A percentile compares a stretch with the other conserved stretches of the same genome.
Conservation (phyloP, 2,797 vertebrate species). For the Lacerta bilineata region DNA sequence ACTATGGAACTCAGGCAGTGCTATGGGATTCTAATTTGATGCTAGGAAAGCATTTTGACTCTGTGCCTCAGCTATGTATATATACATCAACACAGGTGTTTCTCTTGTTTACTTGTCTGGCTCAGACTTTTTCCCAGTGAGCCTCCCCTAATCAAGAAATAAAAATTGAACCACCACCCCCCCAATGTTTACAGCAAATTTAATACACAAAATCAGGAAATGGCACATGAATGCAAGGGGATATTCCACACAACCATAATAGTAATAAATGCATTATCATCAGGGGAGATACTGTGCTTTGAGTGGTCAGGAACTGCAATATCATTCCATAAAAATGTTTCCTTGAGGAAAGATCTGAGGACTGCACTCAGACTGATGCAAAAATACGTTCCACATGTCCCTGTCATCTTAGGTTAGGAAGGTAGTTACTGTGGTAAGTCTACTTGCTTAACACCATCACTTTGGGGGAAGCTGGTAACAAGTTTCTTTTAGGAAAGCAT, state of each 20-base stretch:
- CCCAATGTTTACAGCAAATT: neutral
- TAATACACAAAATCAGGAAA: neutral
- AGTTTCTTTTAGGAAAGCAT: neutral
- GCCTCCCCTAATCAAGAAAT: neutral
- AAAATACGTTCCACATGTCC: too few relatives aligned
- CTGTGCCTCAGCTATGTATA: neutral
- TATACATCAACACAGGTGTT: too few relatives aligned
- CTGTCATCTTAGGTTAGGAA: too few relatives aligned
- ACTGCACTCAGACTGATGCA: too few relatives aligned
- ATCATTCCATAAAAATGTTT: too few relatives aligned
- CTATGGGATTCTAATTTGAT: neutral
- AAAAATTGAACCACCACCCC: neutral
- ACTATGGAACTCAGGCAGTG: neutral
- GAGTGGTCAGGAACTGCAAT: too few relatives aligned
- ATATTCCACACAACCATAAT: too few relatives aligned
- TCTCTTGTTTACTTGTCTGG: neutral
- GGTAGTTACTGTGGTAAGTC: neutral
- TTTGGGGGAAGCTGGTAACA: neutral
- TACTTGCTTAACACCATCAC: neutral
- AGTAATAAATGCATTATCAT: too few relatives aligned
- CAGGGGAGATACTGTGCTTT: too few relatives aligned
- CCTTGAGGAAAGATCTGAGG: too few relatives aligned
- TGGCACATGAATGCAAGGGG: neutral
- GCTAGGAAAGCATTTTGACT: neutral
- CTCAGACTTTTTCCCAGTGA: neutral